Evolutionary conservation across 2,113 vertebrate species (phyloP).

Genomic region (Lycocorax pyrrhopterus): DNA sequence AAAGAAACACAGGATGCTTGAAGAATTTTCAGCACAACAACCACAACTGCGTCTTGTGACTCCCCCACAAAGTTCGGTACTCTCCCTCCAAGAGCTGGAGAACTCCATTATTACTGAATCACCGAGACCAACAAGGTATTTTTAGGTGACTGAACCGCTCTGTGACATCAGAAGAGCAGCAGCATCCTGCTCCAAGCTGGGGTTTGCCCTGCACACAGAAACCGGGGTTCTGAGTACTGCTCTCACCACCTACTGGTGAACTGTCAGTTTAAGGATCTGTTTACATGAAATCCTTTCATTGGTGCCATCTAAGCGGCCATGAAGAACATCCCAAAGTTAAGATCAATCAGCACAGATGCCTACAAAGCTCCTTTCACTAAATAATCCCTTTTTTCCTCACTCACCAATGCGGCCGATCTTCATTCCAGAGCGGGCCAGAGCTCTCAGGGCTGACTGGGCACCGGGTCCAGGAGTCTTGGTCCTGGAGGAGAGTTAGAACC

Average conservation of each 20-base stretch:
- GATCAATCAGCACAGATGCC: accelerated
- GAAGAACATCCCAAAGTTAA: not conserved
- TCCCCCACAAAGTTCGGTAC: not conserved
- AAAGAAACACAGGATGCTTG: not conserved
- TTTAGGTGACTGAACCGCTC: not conserved
- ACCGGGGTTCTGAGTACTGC: not conserved
- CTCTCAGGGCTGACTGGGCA: conserved; percentile 95
- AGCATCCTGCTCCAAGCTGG: not conserved
- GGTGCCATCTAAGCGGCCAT: accelerated
- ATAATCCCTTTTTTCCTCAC: not conserved
- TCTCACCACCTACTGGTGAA: not conserved
- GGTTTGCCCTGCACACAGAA: not conserved
- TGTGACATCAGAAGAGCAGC: not conserved
- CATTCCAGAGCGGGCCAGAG: conserved; percentile 96
- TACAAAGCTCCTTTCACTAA: not conserved
- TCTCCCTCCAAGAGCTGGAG: not conserved
- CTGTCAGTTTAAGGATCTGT: accelerated
- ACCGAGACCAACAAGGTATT: accelerated
- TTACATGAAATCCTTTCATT: not conserved
- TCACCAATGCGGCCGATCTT: conserved; percentile 97
- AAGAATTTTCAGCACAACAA: not conserved
- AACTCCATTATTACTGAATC: not conserved
- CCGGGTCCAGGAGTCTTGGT: conserved; percentile 98
- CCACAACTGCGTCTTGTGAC: not conserved
- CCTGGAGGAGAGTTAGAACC: conserved; percentile 62